Conservation (phyloP, 2,888 invertebrate species). For the Rhyacophila evoluta region DNA sequence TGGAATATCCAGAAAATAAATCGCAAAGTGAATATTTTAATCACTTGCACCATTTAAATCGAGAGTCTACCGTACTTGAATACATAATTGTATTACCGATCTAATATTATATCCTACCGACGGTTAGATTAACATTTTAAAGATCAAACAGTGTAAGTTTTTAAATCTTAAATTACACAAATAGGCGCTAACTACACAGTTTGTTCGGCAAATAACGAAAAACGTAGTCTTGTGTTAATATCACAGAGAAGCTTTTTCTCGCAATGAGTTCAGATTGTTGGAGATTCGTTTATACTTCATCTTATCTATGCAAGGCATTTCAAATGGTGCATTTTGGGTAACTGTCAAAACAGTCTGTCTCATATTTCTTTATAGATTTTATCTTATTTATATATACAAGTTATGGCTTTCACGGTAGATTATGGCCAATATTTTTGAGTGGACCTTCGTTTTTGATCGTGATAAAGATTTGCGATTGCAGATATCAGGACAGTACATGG, state of each 20-base stretch:
- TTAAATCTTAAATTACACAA: neutral
- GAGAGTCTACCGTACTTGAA: no score
- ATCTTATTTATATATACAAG: neutral
- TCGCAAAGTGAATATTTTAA: no score
- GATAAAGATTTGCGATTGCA: no score
- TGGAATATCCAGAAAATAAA: no score
- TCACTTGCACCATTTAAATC: no score
- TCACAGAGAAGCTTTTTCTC: slow-evolving; percentile 50
- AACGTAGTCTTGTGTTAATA: slow-evolving; percentile 49
- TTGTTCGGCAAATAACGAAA: slow-evolving; percentile 25
- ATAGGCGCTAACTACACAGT: neutral
- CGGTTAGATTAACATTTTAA: neutral
- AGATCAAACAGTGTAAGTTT: neutral
- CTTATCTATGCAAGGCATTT: neutral
- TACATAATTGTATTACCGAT: no score
- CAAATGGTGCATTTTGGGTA: neutral
- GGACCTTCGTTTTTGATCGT: neutral
- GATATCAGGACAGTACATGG: no score
- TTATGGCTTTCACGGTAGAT: neutral
- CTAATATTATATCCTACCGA: no score
- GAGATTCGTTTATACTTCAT: neutral
- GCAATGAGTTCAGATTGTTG: neutral
- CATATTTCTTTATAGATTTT: no score
- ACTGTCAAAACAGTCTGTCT: neutral
- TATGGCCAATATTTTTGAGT: neutral